Evolutionary conservation across 92 coral and sea anemone genomes (phyloP), one percentile per base, ranked within the genome.

Genomic region (Zoanthus gigantus): DNA sequence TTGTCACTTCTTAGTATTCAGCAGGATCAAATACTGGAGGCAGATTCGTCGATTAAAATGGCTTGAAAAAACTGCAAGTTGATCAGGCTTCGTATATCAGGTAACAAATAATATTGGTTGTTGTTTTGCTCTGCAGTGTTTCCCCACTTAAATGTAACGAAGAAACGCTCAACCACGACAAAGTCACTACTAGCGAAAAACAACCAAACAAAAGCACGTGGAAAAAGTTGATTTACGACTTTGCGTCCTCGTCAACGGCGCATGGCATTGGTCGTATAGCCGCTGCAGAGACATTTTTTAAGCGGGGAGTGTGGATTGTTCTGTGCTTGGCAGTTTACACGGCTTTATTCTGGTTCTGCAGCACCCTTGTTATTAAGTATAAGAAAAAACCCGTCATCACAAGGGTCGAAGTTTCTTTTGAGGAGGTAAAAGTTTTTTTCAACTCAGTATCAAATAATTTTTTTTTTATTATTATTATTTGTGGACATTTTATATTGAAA

Each of bases 211-310:
- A 29, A 7, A 44, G 42, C 47, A 81, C 93, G 7, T 66, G 86
- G 75, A 76, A 50, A 23, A 69, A 13, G 6, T 86, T 89, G 61
- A 23, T 89, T 31, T 9, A 81, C 30, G 83, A 78, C 45, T 93
- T 89, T 52, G 96, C 96, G 48, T 50, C 58, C 68, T 89, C 94
- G 3, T 92, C 96, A 11, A 92, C 89, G 75, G 93, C 96, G 87
- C 96, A 93, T 92, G 96, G 96, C 83, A 90, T 93, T 44, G 94
- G 90, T 6, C 93, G 89, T 76, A 92, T 93, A 32, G 92, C 90
- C 75, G 85, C 91, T 77, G 93, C 91, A n/a, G 32, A 83, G 11
- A 89, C 90, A 28, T 23, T 42, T 37, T 69, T 68, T 13, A 89
- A 86, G 78, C 90, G 94, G 46, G 68, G 83, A 37, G 17, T 83